Percentiles rank a stretch among this genome's conserved stretches.
phyloP scores from a whole-genome alignment of 2,113 vertebrate species.

The Bolborhynchus lineola region DNA sequence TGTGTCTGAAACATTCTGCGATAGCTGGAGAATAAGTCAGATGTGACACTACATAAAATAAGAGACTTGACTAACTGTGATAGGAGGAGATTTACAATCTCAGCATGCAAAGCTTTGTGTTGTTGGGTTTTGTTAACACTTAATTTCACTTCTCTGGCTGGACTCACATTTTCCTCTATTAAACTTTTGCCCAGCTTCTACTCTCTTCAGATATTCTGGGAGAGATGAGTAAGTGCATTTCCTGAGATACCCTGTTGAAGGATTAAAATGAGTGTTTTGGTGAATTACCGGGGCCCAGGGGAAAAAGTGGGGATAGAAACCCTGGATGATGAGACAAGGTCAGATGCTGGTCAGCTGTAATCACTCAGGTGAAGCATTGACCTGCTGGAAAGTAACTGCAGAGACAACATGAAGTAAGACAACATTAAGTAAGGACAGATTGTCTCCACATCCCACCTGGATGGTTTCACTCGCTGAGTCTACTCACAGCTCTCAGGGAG shows the following conservation, averaged over 20 bases:
- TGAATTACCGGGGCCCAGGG: not conserved
- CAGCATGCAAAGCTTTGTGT: not conserved
- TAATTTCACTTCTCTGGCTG: not conserved
- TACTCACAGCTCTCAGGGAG: not conserved
- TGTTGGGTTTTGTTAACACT: not conserved
- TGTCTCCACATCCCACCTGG: not conserved
- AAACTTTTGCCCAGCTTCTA: not conserved
- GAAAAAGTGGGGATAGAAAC: not conserved
- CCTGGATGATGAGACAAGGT: not conserved
- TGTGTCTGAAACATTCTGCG: not conserved
- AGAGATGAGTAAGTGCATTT: not conserved
- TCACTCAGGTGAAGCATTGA: not conserved
- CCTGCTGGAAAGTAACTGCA: not conserved
- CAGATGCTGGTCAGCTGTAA: not conserved
- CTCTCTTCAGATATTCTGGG: not conserved
- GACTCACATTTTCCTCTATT: not conserved
- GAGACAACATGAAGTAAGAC: not conserved
- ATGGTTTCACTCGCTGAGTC: not conserved
- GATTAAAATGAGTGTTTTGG: not conserved
- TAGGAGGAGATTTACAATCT: slow-evolving; percentile 2
- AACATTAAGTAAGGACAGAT: not conserved
- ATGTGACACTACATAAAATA: slow-evolving; percentile 21
- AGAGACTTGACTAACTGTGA: not conserved
- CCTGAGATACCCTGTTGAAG: not conserved
- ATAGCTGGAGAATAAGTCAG: slow-evolving; percentile 18